Conservation (phyloP, 2,888 invertebrate species). For the Dasysyrphus tricinctus region DNA sequence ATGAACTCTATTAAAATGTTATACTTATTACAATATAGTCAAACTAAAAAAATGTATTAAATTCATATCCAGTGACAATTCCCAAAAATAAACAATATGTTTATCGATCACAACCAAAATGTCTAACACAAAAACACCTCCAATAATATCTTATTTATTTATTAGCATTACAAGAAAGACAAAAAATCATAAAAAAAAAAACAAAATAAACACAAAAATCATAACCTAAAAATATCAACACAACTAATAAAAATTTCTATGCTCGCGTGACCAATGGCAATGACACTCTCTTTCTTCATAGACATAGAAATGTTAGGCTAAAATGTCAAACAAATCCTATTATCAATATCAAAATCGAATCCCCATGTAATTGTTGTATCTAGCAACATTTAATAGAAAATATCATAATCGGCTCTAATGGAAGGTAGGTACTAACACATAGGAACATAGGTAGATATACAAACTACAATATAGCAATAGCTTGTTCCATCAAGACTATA, state of each 20-base stretch:
- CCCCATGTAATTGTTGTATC: slow-evolving; percentile 35
- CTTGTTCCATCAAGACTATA: slow-evolving; percentile 2
- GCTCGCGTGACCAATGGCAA: slow-evolving; percentile 31
- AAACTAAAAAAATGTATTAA: too few relatives aligned
- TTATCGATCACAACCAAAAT: too few relatives aligned
- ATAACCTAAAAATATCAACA: not conserved
- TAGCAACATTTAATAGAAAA: slow-evolving; percentile 30
- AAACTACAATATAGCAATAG: not conserved
- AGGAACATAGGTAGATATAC: too few relatives aligned
- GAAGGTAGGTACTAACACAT: not conserved
- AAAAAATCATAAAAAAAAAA: not conserved
- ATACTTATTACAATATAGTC: too few relatives aligned
- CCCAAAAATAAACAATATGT: too few relatives aligned
- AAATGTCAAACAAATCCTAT: slow-evolving; percentile 44
- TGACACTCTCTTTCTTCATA: slow-evolving; percentile 6
- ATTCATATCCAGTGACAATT: too few relatives aligned
- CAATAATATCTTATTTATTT: not conserved
- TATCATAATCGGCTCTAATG: slow-evolving; percentile 36
- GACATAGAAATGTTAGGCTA: slow-evolving; percentile 8
- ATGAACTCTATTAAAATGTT: too few relatives aligned
- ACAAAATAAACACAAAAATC: too few relatives aligned
- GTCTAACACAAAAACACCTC: not conserved
- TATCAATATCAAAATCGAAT: slow-evolving; percentile 34
- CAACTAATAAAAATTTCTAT: slow-evolving; percentile 16
- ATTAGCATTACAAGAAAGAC: not conserved